phyloP scores from a whole-genome alignment of 37 sponge, comb jelly and placozoan species.

The Aphrocallistes beatrix region DNA sequence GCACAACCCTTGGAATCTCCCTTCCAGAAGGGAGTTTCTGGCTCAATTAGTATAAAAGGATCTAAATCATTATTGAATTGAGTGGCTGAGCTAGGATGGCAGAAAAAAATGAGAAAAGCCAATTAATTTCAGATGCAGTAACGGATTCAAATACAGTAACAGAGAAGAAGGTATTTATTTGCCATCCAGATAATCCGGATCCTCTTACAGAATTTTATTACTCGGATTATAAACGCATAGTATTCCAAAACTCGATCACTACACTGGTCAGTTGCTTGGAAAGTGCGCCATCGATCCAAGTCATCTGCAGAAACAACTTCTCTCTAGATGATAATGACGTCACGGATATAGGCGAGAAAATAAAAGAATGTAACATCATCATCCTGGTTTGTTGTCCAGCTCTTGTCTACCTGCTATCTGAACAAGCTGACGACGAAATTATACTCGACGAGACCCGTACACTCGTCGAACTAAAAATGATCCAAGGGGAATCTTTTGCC shows the following conservation, averaged over 20 bases:
- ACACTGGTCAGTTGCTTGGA: neutral
- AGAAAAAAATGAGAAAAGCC: too few relatives aligned
- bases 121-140: too few relatives aligned
- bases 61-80: neutral
- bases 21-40: slow-evolving; percentile 9
- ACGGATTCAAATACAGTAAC: neutral
- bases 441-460: neutral
- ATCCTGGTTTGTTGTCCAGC: neutral
- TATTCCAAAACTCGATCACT: neutral
- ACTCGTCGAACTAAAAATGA: neutral
- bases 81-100: too few relatives aligned
- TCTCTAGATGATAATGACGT: neutral
- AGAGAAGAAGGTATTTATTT: neutral
- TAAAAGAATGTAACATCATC: neutral
- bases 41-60: neutral
- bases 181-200: neutral
- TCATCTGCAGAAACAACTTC: neutral
- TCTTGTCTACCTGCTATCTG: neutral
- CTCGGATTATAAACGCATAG: neutral
- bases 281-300: neutral
- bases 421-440: neutral
- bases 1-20: neutral
- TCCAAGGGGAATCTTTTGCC: neutral
- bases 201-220: neutral
- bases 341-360: neutral